These are phyloP conservation scores for Drosophila bifasciata DNA, from an alignment of 1,140 invertebrate genomes.

Conservation along the genomic window DNA sequence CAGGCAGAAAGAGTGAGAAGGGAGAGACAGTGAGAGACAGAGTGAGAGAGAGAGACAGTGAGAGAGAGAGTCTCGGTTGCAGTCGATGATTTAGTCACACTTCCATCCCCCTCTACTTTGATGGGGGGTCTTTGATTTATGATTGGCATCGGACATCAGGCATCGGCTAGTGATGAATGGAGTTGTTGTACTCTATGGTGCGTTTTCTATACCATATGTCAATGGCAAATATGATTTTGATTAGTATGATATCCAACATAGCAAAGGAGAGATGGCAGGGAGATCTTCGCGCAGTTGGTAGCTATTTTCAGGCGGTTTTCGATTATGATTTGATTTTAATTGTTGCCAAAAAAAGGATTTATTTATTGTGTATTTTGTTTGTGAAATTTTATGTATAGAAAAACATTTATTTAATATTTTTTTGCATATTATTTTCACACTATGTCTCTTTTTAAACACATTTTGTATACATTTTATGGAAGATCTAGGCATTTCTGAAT, in stretches of 20 bases:
- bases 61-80: conserved; percentile 17
- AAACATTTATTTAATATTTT: not conserved
- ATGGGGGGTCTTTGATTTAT: conserved; percentile 30
- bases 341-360: no score
- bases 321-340: no score
- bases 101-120: conserved; percentile 4
- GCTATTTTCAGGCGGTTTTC: no score
- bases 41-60: no score
- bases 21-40: no score
- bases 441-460: not conserved
- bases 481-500: not conserved
- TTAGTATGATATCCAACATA: conserved; percentile 21
- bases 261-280: not conserved
- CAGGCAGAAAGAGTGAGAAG: no score
- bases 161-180: conserved; percentile 46
- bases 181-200: conserved; percentile 37
- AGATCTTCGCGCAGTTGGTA: not conserved
- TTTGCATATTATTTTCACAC: not conserved
- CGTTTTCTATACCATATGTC: conserved; percentile 40
- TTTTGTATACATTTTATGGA: no score
- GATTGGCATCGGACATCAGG: not conserved
- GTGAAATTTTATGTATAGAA: not conserved
- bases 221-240: conserved; percentile 34
- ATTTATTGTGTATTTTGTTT: no score
- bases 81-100: conserved; percentile 43